phyloP scores from a whole-genome alignment of 2,888 invertebrate genomes.

The Tenthredo mesomela region DNA sequence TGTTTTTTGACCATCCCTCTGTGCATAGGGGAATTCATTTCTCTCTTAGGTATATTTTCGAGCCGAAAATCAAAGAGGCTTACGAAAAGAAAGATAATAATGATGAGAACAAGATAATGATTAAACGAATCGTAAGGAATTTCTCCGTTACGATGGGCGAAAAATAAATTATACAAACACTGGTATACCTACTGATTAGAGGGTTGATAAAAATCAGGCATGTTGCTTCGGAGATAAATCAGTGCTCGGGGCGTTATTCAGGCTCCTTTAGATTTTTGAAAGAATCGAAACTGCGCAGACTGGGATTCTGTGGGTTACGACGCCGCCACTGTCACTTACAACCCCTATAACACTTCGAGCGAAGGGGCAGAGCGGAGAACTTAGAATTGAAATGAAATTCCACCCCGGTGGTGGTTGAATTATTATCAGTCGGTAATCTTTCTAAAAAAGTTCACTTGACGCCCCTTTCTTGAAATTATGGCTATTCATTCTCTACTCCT shows the following conservation, averaged over 20 bases:
- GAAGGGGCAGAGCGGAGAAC: slow-evolving; percentile 55
- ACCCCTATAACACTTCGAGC: slow-evolving; percentile 53
- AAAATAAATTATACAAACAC: slow-evolving; percentile 35
- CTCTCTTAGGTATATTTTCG: not conserved
- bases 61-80: not conserved
- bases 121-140: slow-evolving; percentile 21
- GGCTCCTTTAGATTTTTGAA: not conserved
- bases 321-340: slow-evolving; percentile 70
- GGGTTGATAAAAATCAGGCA: slow-evolving; percentile 42
- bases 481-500: slow-evolving; percentile 41
- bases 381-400: slow-evolving; percentile 69
- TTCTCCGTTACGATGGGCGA: too few species aligned
- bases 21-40: not conserved
- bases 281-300: slow-evolving; percentile 15
- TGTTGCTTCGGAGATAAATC: slow-evolving; percentile 26
- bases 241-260: not conserved
- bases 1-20: not conserved
- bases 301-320: slow-evolving; percentile 50
- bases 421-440: slow-evolving; percentile 69
- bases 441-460: slow-evolving; percentile 65
- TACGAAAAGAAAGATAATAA: not conserved
- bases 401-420: slow-evolving; percentile 65
- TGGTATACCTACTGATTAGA: slow-evolving; percentile 32
- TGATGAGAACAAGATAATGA: not conserved
- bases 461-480: slow-evolving; percentile 42